Base-by-base conservation (phyloP, 2,888 invertebrate species). In the Encarsia formosa region DNA sequence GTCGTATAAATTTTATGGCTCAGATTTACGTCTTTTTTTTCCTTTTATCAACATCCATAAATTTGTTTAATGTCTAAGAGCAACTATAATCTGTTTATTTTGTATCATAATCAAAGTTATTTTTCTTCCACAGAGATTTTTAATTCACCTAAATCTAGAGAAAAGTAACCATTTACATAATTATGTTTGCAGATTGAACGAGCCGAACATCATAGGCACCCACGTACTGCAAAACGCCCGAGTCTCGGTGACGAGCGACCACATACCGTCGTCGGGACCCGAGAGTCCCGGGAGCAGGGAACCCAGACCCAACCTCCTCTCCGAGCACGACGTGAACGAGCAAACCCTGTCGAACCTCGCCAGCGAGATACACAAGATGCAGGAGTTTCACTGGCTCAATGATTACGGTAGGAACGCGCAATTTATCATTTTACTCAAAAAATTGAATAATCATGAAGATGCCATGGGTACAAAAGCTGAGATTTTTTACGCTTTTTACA, bases 201-300 rank as follows among this genome's bases (percentile, higher is more conserved):
- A 74, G 52, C 71, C 73, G 2, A 73, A 71, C 49, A 60, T 72
- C 11, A 67, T 73, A 35, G 57, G 57, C 29, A 61, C 70, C 6
- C 70, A 70, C 31, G 56, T 57, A 6, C 35, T 54, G 29, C 40
- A 44, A 37, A 56, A 56, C 29, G 49, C 56, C 2, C 39, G 56
- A 13, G 52, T 53, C n/a, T 59, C 66, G 6, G 51, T 62, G 3
- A 47, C 59, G 16, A 59, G 61, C 35, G 64, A 61, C 41, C 49
- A 50, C 37, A 22, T 53, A 22, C 46, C 45, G 11, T 18, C 47
- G 6, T 5, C 39, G 13, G n/a, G n/a, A n/a, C 31, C 6, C 26
- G 58, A 62, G 26, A 55, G 41, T 24, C 38, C 38, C 20, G 59
- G 61, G 24, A 53, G 39, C 32, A 38, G 43, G 22, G 50, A 52